Evolutionary conservation across 2,888 invertebrate species (phyloP).

Genomic region (Selenia dentaria): DNA sequence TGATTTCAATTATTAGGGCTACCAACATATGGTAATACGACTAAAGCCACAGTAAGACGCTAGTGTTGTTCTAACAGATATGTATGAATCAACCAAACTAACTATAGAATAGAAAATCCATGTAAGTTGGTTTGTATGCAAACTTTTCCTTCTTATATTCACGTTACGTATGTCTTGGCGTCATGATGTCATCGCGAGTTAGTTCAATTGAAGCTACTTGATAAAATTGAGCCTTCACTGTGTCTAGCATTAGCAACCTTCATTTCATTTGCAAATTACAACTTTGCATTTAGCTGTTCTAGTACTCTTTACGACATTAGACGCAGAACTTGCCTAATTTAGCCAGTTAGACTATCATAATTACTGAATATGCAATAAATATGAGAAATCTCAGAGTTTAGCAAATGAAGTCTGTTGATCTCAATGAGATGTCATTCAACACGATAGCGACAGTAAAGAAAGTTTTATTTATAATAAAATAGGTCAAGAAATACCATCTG

Average conservation of each 20-base stretch:
- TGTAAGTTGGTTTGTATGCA: conserved; percentile 16
- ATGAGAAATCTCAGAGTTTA: background rate
- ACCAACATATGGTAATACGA: too few species aligned
- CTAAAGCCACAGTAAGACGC: background rate
- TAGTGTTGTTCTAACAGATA: conserved; percentile 3
- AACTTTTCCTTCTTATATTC: conserved; percentile 14
- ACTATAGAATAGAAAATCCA: conserved; percentile 1
- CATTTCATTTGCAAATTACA: conserved; percentile 15
- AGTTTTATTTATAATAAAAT: conserved; percentile 23
- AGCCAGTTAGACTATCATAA: background rate
- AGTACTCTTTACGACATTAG: background rate
- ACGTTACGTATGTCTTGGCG: conserved; percentile 20
- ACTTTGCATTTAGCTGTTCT: conserved; percentile 21
- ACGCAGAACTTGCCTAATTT: background rate
- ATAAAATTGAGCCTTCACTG: conserved; percentile 32
- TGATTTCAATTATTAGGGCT: too few species aligned
- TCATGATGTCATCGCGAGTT: conserved; percentile 54
- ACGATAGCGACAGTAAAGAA: conserved; percentile 8
- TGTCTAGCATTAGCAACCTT: conserved; percentile 25
- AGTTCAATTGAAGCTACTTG: conserved; percentile 43
- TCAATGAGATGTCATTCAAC: conserved; percentile 16
- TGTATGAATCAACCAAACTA: conserved; percentile 11
- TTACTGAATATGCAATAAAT: conserved; percentile 1
- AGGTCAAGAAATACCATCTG: conserved; percentile 18
- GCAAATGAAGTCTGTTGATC: conserved; percentile 11